Evolutionary conservation across 2,797 vertebrate species (phyloP), one percentile per base, ranked within the genome.

Genomic region (Hylomyscus alleni): DNA sequence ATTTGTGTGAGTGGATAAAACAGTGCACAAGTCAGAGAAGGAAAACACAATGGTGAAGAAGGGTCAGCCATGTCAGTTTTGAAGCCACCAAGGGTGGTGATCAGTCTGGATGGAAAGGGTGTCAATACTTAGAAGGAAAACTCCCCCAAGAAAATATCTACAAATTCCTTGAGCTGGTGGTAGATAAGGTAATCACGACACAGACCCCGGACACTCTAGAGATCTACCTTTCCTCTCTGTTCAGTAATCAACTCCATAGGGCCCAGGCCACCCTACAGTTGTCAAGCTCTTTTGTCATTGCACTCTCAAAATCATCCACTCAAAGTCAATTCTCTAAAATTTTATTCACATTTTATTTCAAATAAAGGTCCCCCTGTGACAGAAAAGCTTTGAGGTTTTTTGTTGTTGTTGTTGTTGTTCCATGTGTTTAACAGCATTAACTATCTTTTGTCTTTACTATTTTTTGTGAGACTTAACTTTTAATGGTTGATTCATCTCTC

Each of bases 61-160:
- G 31, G 29, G 12, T 85, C 20, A 73, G 44, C 37, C 20, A 56
- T 26, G 26, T n/a, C 31, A 95, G 84, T 72, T 5, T 6, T 85
- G 31, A 96, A 75, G 69, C 95, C 72, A 88, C 26, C 47, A 84
- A 92, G 60, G 89, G 83, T 47, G 31, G 75, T 44, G 58, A 52
- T n/a, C 75, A 93, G 8, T 93, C 77, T 52, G 10, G 3, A 14
- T 81, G 17, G 44, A 94, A 97, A 89, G 15, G 6, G 37, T 47
- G 52, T 69, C 82, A 96, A 81, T 72, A 37, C 12, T 37, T 73
- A 86, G 7, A 86, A 14, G 19, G 31, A 91, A 77, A 65, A 56
- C 1, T 75, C 17, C 52, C 58, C 12, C 6, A 69, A 37, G 22
- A 54, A 47, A 89, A 75, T 85, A 29, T 92, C 75, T 94, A 69